A percentile compares a stretch with the other conserved stretches of the same genome.
These are phyloP conservation scores for Nomia melanderi DNA, from an alignment of 1,140 invertebrate genomes.

Conservation along the genomic window DNA sequence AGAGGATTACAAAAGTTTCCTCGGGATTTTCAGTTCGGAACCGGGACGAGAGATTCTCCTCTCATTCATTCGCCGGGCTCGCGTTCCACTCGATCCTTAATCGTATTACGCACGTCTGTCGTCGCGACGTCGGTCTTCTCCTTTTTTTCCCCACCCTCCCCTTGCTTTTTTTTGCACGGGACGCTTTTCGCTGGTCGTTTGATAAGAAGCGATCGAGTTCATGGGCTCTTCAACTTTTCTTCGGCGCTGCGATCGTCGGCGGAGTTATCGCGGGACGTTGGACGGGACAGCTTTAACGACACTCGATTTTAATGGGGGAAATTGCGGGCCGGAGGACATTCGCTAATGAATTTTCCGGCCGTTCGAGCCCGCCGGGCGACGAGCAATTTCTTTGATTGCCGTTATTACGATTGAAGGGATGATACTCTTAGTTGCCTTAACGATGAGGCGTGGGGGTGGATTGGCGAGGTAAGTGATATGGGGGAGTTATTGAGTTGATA, in stretches of 20 bases:
- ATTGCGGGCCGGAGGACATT: not conserved
- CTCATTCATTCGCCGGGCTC: not conserved
- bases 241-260: not conserved
- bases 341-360: not conserved
- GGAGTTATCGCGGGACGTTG: not conserved
- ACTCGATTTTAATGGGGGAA: conserved; percentile 8
- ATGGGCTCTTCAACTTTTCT: not conserved
- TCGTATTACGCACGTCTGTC: conserved; percentile 25
- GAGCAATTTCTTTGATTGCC: not conserved
- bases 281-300: not conserved
- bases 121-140: conserved; percentile 6
- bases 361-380: not conserved
- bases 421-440: not conserved
- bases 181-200: not conserved
- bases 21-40: conserved; percentile 1
- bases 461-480: no score
- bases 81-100: not conserved
- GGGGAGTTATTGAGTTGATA: no score
- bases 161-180: not conserved
- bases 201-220: not conserved
- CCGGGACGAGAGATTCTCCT: not conserved
- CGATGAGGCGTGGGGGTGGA: no score
- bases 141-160: no score
- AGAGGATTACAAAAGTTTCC: conserved; percentile 45
- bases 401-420: not conserved